Evolutionary conservation across 2,888 invertebrate genomes (phyloP).

Genomic region (Aricia artaxerxes): DNA sequence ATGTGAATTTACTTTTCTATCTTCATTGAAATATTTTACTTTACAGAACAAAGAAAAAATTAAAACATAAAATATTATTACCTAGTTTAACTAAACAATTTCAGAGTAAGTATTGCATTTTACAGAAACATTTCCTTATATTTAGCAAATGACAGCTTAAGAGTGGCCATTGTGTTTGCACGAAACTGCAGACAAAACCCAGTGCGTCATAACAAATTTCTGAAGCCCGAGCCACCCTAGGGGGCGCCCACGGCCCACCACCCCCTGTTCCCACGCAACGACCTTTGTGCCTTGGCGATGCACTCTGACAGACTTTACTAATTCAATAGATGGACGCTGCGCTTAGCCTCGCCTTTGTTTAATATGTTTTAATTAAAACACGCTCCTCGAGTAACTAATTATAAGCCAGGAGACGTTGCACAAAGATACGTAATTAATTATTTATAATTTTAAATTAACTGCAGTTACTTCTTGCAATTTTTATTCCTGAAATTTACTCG

Average conservation of each 20-base stretch:
- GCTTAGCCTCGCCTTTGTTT: slow-evolving; percentile 45
- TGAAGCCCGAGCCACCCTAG: slow-evolving; percentile 68
- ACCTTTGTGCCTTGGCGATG: slow-evolving; percentile 78
- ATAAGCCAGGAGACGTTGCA: background rate
- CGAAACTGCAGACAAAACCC: slow-evolving; percentile 63
- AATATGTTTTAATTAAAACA: slow-evolving; percentile 35
- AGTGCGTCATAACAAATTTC: slow-evolving; percentile 79
- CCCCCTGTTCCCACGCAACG: slow-evolving; percentile 76
- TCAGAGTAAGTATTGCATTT: background rate
- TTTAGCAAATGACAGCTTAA: slow-evolving; percentile 36
- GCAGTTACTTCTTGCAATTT: background rate
- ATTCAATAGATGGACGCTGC: slow-evolving; percentile 77
- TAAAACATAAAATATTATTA: background rate
- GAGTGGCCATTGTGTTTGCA: slow-evolving; percentile 46
- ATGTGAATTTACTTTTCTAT: background rate
- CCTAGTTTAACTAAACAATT: background rate
- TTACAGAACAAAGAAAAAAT: background rate
- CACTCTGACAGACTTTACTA: slow-evolving; percentile 80
- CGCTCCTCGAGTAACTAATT: slow-evolving; percentile 22
- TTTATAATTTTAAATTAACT: slow-evolving; percentile 10
- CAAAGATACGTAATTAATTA: slow-evolving; percentile 17
- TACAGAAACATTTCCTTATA: slow-evolving; percentile 12
- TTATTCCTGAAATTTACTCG: slow-evolving; percentile 1
- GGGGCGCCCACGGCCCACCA: slow-evolving; percentile 50
- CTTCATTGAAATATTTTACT: background rate